Conservation (phyloP, 2,113 vertebrate species). For the Microcebus griseorufus region DNA sequence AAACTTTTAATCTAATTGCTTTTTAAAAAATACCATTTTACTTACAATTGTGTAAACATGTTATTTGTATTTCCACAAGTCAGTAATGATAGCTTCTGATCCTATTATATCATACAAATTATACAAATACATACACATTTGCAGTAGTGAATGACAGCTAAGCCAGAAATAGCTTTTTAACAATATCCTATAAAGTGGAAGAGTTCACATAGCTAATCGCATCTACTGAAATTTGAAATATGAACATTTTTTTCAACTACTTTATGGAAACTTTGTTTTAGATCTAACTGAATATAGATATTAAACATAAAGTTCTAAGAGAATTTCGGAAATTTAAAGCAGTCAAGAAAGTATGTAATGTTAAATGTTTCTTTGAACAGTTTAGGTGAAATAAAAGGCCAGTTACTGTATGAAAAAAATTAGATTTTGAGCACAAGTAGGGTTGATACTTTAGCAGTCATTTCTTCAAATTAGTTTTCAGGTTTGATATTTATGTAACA, state of each 20-base stretch:
- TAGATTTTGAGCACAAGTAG: background rate
- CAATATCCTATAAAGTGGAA: background rate
- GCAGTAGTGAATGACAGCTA: background rate
- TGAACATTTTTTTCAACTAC: background rate
- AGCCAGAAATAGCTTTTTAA: background rate
- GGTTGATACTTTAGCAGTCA: background rate
- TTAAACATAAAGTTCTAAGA: background rate
- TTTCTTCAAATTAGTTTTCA: background rate
- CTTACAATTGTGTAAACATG: background rate
- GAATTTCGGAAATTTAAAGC: background rate
- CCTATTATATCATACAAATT: background rate
- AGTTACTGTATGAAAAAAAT: background rate
- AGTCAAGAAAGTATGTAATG: background rate
- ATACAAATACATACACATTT: background rate
- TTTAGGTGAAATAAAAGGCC: background rate
- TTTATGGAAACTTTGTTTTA: background rate
- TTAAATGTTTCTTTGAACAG: background rate
- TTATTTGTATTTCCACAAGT: background rate
- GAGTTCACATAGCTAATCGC: conserved; percentile 2
- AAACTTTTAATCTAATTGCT: background rate
- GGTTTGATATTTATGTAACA: background rate
- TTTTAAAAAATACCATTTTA: background rate
- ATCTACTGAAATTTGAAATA: background rate
- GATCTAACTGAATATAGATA: background rate
- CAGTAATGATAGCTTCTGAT: background rate